Evolutionary conservation across 2,888 invertebrate genomes (phyloP).

Genomic region (Dione juno): DNA sequence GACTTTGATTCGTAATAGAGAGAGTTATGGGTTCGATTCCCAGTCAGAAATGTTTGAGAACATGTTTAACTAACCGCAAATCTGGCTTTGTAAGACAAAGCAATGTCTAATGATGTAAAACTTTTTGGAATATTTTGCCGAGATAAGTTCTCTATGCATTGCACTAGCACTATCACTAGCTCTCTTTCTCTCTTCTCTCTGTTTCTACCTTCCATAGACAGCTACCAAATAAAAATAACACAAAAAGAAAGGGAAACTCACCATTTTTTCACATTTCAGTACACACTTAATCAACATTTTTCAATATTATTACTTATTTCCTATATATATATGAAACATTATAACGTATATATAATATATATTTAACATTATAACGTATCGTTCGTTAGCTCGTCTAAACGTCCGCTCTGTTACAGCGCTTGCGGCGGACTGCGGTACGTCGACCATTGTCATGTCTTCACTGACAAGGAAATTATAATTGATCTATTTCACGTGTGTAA

Average conservation of each 20-base stretch:
- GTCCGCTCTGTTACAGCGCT: conserved; percentile 3
- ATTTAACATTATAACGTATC: conserved; percentile 4
- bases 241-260: neutral
- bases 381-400: neutral
- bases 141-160: no score
- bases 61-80: no score
- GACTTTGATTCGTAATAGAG: no score
- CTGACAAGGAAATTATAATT: conserved; percentile 10
- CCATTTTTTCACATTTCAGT: neutral
- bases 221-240: neutral
- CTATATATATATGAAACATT: neutral
- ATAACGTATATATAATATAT: no score
- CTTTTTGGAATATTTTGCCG: no score
- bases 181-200: no score
- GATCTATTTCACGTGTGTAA: conserved; percentile 2
- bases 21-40: no score
- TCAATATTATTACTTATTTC: neutral
- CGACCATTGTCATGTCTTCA: conserved; percentile 2
- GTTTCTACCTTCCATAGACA: no score
- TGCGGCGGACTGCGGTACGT: conserved; percentile 18
- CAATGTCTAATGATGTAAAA: no score
- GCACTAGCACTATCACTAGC: no score
- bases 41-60: no score
- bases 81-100: no score
- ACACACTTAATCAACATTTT: conserved; percentile 4